A percentile compares a stretch with the other conserved stretches of the same genome.
These are phyloP conservation scores for Psilanteris sp. DNA, from an alignment of 1,140 invertebrate species.

Conservation along the genomic window DNA sequence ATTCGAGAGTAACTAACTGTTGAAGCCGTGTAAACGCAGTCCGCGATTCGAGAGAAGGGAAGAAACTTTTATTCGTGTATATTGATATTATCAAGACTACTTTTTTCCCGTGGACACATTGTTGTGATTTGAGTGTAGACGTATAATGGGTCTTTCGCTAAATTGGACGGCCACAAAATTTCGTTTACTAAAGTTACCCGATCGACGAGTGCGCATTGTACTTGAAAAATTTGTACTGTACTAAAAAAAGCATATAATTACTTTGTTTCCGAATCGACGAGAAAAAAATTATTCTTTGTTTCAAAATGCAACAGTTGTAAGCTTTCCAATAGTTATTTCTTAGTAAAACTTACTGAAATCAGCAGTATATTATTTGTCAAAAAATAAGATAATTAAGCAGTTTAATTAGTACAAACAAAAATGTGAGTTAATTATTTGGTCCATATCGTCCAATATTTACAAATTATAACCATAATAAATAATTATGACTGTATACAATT, in stretches of 20 bases:
- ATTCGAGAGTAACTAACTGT: constrained; percentile 63
- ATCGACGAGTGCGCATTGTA: constrained; percentile 20
- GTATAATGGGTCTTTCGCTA: constrained; percentile 46
- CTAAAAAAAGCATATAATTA: constrained; percentile 26
- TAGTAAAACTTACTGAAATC: too few relatives aligned
- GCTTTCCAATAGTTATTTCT: too few relatives aligned
- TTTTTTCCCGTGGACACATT: constrained; percentile 57
- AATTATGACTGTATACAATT: too few relatives aligned
- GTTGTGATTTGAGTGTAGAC: constrained; percentile 53
- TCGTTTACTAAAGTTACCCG: constrained; percentile 19
- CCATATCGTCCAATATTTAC: too few relatives aligned
- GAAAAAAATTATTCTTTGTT: too few relatives aligned
- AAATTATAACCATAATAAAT: too few relatives aligned
- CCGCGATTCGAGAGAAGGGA: constrained; percentile 53
- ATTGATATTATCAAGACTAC: constrained; percentile 61
- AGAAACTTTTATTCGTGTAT: constrained; percentile 60
- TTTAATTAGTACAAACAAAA: too few relatives aligned
- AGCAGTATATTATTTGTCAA: too few relatives aligned
- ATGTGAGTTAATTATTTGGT: too few relatives aligned
- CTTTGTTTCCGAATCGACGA: constrained; percentile 11
- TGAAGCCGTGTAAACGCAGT: constrained; percentile 56
- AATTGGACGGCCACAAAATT: constrained; percentile 50
- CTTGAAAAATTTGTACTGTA: constrained; percentile 25
- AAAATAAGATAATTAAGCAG: too few relatives aligned
- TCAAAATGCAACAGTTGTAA: too few relatives aligned